These are phyloP conservation scores for Geococcyx californianus DNA, from an alignment of 2,113 vertebrate genomes.

Conservation along the genomic window DNA sequence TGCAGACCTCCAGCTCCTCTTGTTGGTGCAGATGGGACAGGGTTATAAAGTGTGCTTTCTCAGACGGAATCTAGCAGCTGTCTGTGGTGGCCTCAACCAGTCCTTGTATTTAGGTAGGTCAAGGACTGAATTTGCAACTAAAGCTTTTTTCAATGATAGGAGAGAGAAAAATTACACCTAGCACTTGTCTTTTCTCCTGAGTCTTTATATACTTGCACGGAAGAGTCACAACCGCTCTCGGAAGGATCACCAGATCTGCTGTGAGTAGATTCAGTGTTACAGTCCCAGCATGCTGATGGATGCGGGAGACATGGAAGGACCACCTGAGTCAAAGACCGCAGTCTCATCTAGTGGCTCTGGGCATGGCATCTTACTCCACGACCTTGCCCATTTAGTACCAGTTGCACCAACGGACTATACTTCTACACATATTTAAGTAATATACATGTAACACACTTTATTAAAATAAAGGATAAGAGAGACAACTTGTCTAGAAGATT, in stretches of 20 bases:
- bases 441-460: neutral
- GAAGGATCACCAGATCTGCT: neutral
- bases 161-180: neutral
- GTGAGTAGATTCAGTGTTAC: neutral
- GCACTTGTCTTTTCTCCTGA: neutral
- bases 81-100: neutral
- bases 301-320: accelerated
- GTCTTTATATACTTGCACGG: neutral
- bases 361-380: neutral
- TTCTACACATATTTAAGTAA: neutral
- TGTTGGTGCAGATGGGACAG: neutral
- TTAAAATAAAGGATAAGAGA: neutral
- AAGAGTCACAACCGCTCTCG: neutral
- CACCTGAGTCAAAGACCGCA: neutral
- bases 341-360: neutral
- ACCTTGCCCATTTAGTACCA: neutral
- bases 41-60: neutral
- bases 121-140: neutral
- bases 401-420: neutral
- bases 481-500: neutral
- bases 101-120: neutral
- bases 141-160: accelerated
- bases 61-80: neutral
- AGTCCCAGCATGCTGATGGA: neutral
- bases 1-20: neutral